Evolutionary conservation across 2,113 vertebrate genomes (phyloP).

Genomic region (Ailuropoda melanoleuca): DNA sequence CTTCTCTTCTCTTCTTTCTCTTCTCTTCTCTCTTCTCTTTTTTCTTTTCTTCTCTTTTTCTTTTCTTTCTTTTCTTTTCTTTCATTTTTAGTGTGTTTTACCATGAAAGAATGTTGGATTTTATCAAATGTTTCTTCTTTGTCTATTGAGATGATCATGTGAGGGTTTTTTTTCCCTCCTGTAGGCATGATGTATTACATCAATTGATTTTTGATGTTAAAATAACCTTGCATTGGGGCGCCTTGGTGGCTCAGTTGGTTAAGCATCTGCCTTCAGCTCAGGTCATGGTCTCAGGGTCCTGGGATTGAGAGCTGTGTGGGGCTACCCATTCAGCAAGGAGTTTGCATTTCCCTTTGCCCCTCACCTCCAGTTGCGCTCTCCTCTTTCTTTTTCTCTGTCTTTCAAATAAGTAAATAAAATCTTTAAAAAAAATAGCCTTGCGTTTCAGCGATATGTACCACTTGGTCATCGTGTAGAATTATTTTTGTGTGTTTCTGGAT

Average conservation of each 20-base stretch:
- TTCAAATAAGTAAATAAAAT: too few relatives aligned
- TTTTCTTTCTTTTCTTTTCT: too few relatives aligned
- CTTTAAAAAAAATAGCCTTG: neutral
- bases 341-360: too few relatives aligned
- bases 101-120: neutral
- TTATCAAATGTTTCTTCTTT: neutral
- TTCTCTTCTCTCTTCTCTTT: too few relatives aligned
- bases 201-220: neutral
- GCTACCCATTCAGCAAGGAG: neutral
- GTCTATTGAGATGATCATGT: neutral
- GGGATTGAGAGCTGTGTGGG: neutral
- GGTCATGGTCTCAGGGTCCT: neutral
- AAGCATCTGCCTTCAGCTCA: neutral
- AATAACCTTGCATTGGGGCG: neutral
- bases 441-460: neutral
- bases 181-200: neutral
- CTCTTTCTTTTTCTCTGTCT: too few relatives aligned
- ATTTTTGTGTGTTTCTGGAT: neutral
- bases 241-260: neutral
- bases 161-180: neutral
- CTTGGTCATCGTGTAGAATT: neutral
- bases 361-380: neutral
- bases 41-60: too few relatives aligned
- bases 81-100: neutral
- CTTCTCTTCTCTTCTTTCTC: too few relatives aligned